Percentiles rank a stretch among this genome's conserved stretches.
Conservation (phyloP, 2,888 invertebrate species). For the Campoplex nolae region DNA sequence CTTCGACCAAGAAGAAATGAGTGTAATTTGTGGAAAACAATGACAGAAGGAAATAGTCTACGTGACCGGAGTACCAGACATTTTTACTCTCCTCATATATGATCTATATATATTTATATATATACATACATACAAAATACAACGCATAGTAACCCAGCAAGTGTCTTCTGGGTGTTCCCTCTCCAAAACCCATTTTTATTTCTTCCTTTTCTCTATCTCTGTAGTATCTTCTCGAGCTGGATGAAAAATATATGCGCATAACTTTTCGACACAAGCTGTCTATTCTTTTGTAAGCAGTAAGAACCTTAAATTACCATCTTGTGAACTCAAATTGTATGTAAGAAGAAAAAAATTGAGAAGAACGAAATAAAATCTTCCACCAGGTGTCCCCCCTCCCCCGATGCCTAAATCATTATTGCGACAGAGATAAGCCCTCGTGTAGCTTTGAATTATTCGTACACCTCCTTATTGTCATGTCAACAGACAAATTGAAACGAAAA, state of each 20-base stretch:
- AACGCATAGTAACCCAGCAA: slow-evolving; percentile 16
- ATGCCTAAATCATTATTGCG: slow-evolving; percentile 12
- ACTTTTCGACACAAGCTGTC: slow-evolving; percentile 56
- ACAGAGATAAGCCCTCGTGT: background rate
- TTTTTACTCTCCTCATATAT: slow-evolving; percentile 26
- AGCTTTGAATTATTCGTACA: slow-evolving; percentile 9
- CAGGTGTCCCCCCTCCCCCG: background rate
- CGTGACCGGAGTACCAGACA: slow-evolving; percentile 54
- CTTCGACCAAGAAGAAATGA: slow-evolving; percentile 33
- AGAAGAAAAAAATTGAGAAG: background rate
- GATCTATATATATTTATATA: background rate
- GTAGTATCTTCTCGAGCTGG: background rate
- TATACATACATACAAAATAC: background rate
- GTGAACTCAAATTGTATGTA: slow-evolving; percentile 15
- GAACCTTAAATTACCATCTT: slow-evolving; percentile 43
- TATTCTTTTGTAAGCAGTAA: slow-evolving; percentile 15
- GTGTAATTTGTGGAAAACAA: slow-evolving; percentile 63
- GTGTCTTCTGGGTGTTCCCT: slow-evolving; percentile 7
- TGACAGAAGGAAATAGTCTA: slow-evolving; percentile 51
- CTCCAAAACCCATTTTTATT: slow-evolving; percentile 10
- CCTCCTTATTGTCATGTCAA: slow-evolving; percentile 16
- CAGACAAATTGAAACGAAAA: background rate
- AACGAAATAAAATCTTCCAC: background rate
- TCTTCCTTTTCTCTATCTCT: background rate
- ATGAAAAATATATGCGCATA: slow-evolving; percentile 62